Evolutionary conservation across 2,113 vertebrate species (phyloP).

Genomic region (Otocyon megalotis): DNA sequence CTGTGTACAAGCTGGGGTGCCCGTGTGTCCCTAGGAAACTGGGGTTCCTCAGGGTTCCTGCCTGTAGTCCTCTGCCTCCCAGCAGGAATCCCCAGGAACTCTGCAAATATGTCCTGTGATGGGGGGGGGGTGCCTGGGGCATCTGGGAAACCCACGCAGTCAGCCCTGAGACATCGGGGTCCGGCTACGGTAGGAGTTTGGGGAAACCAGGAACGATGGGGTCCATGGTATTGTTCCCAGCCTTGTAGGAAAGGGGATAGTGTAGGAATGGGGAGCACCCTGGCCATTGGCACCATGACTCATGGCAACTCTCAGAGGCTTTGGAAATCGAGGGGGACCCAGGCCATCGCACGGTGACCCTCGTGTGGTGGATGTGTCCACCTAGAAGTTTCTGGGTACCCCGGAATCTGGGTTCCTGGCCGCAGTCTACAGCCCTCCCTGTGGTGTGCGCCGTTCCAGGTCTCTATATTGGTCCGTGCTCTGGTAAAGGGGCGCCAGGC

Average conservation of each 20-base stretch:
- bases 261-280: too few species aligned
- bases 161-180: too few species aligned
- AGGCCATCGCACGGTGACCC: rapidly evolving
- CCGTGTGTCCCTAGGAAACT: neutral
- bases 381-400: rapidly evolving
- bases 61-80: too few species aligned
- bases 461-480: neutral
- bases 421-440: rapidly evolving
- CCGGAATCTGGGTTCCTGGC: neutral
- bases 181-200: neutral
- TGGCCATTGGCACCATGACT: neutral
- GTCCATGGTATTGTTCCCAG: too few species aligned
- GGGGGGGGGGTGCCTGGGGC: neutral
- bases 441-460: neutral
- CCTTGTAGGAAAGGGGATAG: neutral
- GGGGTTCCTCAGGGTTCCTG: too few species aligned
- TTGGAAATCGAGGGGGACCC: neutral
- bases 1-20: neutral
- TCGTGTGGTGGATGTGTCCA: neutral
- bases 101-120: too few species aligned
- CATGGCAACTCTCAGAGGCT: neutral
- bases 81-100: too few species aligned
- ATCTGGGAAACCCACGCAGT: neutral
- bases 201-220: neutral
- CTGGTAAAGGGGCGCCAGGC: rapidly evolving